A percentile compares a stretch with the other conserved stretches of the same genome.
phyloP scores from a whole-genome alignment of 2,797 vertebrate genomes.

The Antennarius maculatus region DNA sequence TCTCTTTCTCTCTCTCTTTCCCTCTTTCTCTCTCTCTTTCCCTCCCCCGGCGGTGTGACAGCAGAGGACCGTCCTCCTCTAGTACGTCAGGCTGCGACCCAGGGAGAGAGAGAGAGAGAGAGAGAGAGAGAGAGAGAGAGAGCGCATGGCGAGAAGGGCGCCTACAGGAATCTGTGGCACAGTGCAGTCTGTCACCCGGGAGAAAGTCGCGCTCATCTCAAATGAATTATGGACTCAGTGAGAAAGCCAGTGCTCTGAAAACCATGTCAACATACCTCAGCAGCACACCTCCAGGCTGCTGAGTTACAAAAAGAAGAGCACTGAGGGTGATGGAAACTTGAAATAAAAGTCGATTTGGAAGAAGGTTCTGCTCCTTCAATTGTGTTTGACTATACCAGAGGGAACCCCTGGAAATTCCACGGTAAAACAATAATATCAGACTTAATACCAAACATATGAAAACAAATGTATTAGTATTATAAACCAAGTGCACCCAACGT shows the following conservation, averaged over 20 bases:
- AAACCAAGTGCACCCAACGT: no score
- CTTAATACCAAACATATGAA: no score
- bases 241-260: constrained; percentile 41
- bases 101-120: constrained; percentile 17
- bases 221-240: constrained; percentile 60
- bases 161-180: constrained; percentile 74
- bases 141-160: constrained; percentile 70
- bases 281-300: constrained; percentile 45
- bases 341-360: constrained; percentile 32
- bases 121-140: constrained; percentile 24
- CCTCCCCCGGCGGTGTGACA: constrained; percentile 54
- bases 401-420: no score
- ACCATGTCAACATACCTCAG: constrained; percentile 44
- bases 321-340: constrained; percentile 54
- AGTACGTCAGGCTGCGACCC: constrained; percentile 75
- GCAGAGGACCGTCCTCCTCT: constrained; percentile 63
- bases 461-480: no score
- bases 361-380: background rate
- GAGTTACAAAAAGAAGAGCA: constrained; percentile 45
- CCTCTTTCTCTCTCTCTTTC: constrained; percentile 16
- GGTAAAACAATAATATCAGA: no score
- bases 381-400: background rate
- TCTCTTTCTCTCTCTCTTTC: constrained; percentile 12
- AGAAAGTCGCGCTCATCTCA: constrained; percentile 35
- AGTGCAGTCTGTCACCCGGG: constrained; percentile 63